Evolutionary conservation across 2,113 vertebrate species (phyloP), one percentile per base, ranked within the genome.

Genomic region (Sinocyclocheilus anophthalmus): DNA sequence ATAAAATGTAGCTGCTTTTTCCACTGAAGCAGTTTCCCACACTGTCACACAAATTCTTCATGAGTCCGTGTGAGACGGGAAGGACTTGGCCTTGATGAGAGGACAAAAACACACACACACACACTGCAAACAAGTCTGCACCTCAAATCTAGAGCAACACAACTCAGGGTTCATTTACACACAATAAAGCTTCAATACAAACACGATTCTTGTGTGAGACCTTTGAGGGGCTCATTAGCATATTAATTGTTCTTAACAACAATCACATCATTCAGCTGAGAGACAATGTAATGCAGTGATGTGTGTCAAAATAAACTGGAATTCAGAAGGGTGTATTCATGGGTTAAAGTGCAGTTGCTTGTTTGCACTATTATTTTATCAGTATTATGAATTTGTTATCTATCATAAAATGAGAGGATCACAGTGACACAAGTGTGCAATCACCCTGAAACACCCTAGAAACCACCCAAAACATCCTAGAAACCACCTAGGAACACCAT

Each of bases 241-340:
- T n/a, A 5, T 73, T 70, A 37, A 70, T 70, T 37, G 20, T 37
- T 20, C 67, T 45, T 2, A 42, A 7, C 42, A 42, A 42, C 42
- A 42, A 45, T 45, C 9, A 10, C 42, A 45, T 2, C 37, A 6
- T 73, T 73, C 37, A 45, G 10, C 20, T 45, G 70, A 73, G 37
- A 72, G 20, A 42, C 69, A 70, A 70, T 70, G 30, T 4, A 72
- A 72, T 45, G 37, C 70, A 73, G 70, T 45, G 37, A 73, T 22
- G 70, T 12, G 70, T 73, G 70, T 73, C 70, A 22, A n/a, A 73
- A 73, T 73, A n/a, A 5, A 45, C 70, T 45, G 45, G 42, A 45
- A 2, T 45, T 45, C 42, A 45, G 9, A 45, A 2, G 70, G 5
- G 20, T 5, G 2, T 42, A 37, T 73, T 42, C 18, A n/a, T 2